Percentiles rank a stretch among this genome's conserved stretches.
phyloP scores from a whole-genome alignment of 1,140 invertebrate genomes.

The Drosophila azteca region DNA sequence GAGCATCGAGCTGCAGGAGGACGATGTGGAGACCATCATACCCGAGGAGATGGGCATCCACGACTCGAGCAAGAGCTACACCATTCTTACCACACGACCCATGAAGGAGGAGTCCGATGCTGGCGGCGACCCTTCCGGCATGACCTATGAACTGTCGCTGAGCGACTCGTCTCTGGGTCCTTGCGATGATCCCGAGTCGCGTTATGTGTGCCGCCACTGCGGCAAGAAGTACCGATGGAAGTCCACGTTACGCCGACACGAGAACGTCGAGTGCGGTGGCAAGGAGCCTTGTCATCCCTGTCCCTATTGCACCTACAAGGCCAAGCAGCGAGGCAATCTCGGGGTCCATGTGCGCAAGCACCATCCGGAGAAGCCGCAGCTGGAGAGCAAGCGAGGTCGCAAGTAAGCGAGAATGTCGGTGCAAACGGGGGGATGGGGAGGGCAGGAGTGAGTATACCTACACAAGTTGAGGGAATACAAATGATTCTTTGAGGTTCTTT shows the following conservation, averaged over 20 bases:
- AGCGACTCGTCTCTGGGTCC: conserved; percentile 83
- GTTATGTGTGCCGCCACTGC: conserved; percentile 91
- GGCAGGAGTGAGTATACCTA: conserved; percentile 52
- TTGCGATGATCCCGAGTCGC: conserved; percentile 86
- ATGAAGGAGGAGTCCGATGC: conserved; percentile 77
- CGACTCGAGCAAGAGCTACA: conserved; percentile 80
- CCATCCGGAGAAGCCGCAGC: conserved; percentile 85
- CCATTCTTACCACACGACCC: conserved; percentile 77
- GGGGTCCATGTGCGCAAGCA: conserved; percentile 92
- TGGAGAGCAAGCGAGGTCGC: conserved; percentile 80
- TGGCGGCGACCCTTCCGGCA: conserved; percentile 67
- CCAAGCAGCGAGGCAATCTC: conserved; percentile 91
- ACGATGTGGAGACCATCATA: conserved; percentile 74
- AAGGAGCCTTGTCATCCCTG: conserved; percentile 92
- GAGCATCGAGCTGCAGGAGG: conserved; percentile 67
- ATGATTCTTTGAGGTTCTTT: conserved; percentile 7
- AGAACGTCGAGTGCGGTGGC: conserved; percentile 94
- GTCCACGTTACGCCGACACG: conserved; percentile 91
- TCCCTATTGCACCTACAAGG: conserved; percentile 91
- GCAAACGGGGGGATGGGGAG: too few relatives aligned
- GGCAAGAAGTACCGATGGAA: conserved; percentile 93
- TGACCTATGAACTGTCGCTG: conserved; percentile 79
- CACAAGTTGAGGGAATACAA: conserved; percentile 9
- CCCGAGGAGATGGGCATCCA: conserved; percentile 72
- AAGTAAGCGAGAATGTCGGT: conserved; percentile 53